Conservation (phyloP, 2,888 invertebrate genomes). For the Drymonia ruficornis region DNA sequence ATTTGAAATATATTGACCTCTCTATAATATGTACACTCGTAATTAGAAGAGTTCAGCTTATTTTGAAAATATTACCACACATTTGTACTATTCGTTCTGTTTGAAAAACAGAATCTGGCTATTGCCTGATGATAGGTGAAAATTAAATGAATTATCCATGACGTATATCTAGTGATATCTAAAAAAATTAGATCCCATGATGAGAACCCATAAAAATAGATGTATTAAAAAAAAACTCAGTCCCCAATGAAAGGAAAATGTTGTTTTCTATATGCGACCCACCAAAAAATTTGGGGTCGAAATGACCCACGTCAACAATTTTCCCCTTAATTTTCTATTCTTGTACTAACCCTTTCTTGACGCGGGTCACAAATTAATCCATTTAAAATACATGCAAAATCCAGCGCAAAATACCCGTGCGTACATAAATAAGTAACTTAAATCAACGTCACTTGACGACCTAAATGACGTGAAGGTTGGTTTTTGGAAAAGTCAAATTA, state of each 20-base stretch:
- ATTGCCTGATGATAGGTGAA: too few species aligned
- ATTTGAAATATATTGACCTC: too few species aligned
- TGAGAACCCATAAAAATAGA: too few species aligned
- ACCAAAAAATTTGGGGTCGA: slow-evolving; percentile 28
- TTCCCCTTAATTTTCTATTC: slow-evolving; percentile 40
- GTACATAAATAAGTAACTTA: slow-evolving; percentile 58
- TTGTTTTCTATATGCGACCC: slow-evolving; percentile 10
- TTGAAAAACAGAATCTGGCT: too few species aligned
- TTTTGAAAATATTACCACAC: too few species aligned
- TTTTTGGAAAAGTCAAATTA: slow-evolving; percentile 40
- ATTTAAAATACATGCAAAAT: slow-evolving; percentile 62
- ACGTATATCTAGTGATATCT: too few species aligned
- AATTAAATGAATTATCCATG: too few species aligned
- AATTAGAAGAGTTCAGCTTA: too few species aligned
- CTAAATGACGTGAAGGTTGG: slow-evolving; percentile 38
- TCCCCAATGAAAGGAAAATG: not conserved
- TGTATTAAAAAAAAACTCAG: too few species aligned
- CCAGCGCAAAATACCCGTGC: slow-evolving; percentile 45
- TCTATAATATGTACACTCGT: too few species aligned
- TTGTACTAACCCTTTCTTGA: slow-evolving; percentile 45
- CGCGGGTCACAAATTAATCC: slow-evolving; percentile 65
- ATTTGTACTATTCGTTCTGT: too few species aligned
- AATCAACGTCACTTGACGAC: slow-evolving; percentile 36
- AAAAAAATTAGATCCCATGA: too few species aligned
- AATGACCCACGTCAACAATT: slow-evolving; percentile 50